phyloP scores from a whole-genome alignment of 2,797 vertebrate species.

The Capromys pilorides region DNA sequence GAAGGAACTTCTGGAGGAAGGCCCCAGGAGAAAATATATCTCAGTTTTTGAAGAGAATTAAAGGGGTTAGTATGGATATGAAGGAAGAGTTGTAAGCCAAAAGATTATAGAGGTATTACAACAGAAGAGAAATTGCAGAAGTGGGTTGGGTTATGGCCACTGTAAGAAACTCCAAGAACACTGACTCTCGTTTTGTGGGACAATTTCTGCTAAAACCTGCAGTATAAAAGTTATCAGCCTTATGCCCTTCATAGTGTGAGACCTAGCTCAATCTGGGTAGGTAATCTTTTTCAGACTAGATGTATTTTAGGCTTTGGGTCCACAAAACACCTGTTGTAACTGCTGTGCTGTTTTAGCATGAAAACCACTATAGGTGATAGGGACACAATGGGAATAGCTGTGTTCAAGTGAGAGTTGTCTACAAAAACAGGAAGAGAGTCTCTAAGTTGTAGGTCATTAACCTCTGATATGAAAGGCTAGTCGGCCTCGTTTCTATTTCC shows the following conservation, averaged over 20 bases:
- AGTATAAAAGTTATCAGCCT: not conserved
- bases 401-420: not conserved
- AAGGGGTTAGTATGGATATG: not conserved
- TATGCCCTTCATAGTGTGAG: not conserved
- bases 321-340: not conserved
- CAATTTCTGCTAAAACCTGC: not conserved
- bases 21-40: not conserved
- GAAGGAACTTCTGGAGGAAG: not conserved
- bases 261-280: not conserved
- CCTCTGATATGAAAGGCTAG: not conserved
- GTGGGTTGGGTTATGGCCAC: not conserved
- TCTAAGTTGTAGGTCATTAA: not conserved
- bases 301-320: not conserved
- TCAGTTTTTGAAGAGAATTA: not conserved
- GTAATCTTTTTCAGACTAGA: not conserved
- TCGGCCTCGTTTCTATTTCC: not conserved
- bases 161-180: not conserved
- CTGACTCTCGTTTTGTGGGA: not conserved
- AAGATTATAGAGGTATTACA: not conserved
- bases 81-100: not conserved
- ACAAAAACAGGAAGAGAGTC: not conserved
- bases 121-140: too few species aligned
- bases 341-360: not conserved
- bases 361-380: not conserved
- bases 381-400: not conserved